Conservation (phyloP, 2,888 invertebrate genomes). For the Cheilosia vulpina region DNA sequence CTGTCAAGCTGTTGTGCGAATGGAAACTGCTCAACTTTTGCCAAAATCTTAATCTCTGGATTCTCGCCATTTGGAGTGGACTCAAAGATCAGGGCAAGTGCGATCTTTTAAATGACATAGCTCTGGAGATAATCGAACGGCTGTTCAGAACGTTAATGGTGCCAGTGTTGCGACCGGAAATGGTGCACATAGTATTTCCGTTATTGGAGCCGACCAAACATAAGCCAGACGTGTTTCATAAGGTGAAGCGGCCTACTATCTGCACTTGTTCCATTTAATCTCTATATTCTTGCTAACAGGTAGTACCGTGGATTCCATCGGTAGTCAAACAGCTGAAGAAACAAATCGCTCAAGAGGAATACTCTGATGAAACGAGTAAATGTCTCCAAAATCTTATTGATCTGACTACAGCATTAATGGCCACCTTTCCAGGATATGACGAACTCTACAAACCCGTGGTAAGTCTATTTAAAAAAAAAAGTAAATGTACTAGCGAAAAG, state of each 20-base stretch:
- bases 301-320: slow-evolving; percentile 83
- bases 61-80: slow-evolving; percentile 87
- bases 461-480: slow-evolving; percentile 77
- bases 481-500: not conserved
- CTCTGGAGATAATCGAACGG: slow-evolving; percentile 86
- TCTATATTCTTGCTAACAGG: slow-evolving; percentile 37
- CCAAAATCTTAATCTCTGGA: slow-evolving; percentile 87
- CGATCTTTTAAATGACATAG: slow-evolving; percentile 86
- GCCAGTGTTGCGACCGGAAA: slow-evolving; percentile 85
- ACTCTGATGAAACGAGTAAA: slow-evolving; percentile 84
- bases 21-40: slow-evolving; percentile 88
- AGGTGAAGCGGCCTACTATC: slow-evolving; percentile 81
- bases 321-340: slow-evolving; percentile 85
- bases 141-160: slow-evolving; percentile 86
- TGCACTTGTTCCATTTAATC: not conserved
- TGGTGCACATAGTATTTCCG: slow-evolving; percentile 87
- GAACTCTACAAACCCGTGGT: slow-evolving; percentile 84
- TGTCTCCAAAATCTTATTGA: slow-evolving; percentile 87
- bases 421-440: slow-evolving; percentile 84
- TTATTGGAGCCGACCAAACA: slow-evolving; percentile 87
- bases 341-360: slow-evolving; percentile 85
- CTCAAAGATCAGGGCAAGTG: slow-evolving; percentile 86
- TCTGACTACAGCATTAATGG: slow-evolving; percentile 84
- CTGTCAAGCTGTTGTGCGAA: slow-evolving; percentile 87
- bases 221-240: slow-evolving; percentile 86